A percentile compares a stretch with the other conserved stretches of the same genome.
These are phyloP conservation scores for Belgica antarctica DNA, from an alignment of 2,888 invertebrate species.

Conservation along the genomic window DNA sequence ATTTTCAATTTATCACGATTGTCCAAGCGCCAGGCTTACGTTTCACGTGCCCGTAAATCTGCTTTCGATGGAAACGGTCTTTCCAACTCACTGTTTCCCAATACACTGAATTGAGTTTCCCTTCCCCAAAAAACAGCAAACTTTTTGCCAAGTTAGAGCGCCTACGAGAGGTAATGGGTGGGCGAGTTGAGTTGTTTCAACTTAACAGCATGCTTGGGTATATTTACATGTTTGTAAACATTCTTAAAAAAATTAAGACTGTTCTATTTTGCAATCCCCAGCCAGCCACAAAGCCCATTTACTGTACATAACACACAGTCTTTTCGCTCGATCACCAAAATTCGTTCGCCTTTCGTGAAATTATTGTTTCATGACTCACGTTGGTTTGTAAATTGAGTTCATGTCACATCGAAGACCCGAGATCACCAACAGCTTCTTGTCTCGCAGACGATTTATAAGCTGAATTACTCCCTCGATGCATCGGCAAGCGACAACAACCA, in stretches of 20 bases:
- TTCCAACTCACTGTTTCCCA: not conserved
- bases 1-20: not conserved
- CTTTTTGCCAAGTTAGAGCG: too few relatives aligned
- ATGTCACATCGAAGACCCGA: not conserved
- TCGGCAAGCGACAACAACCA: too few relatives aligned
- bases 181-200: too few relatives aligned
- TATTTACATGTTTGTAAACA: too few relatives aligned
- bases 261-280: too few relatives aligned
- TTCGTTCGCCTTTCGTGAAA: not conserved
- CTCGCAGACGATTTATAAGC: not conserved
- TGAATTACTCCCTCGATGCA: not conserved
- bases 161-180: too few relatives aligned
- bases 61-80: not conserved
- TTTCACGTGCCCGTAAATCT: not conserved
- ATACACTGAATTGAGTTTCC: not conserved
- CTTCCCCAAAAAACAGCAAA: not conserved
- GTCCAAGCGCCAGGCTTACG: too few relatives aligned
- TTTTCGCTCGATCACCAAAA: slow-evolving; percentile 1
- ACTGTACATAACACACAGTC: too few relatives aligned
- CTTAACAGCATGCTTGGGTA: too few relatives aligned
- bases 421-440: not conserved
- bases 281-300: not conserved
- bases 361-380: not conserved
- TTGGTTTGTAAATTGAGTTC: slow-evolving; percentile 8
- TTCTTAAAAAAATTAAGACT: too few relatives aligned